phyloP scores from a whole-genome alignment of 2,113 vertebrate genomes.

The Gorilla gorilla region DNA sequence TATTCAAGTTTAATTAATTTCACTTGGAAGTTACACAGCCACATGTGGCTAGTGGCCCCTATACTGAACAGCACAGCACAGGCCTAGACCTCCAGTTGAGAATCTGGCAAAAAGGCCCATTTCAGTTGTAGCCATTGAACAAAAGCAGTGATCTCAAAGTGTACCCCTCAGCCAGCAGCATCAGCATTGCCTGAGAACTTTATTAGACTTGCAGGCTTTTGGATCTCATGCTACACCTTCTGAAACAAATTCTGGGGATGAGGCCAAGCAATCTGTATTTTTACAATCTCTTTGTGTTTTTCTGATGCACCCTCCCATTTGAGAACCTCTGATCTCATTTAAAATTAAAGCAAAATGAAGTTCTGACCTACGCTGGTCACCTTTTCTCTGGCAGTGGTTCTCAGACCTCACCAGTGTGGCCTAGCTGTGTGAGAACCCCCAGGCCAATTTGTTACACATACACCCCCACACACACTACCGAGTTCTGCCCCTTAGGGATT shows the following conservation, averaged over 20 bases:
- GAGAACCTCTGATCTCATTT: neutral
- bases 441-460: neutral
- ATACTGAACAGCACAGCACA: neutral
- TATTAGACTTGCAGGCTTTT: neutral
- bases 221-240: neutral
- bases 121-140: neutral
- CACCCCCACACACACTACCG: neutral
- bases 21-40: neutral
- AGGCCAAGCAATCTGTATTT: neutral
- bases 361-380: neutral
- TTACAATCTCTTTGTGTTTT: neutral
- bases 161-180: neutral
- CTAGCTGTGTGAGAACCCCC: neutral
- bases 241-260: neutral
- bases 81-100: neutral
- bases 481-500: neutral
- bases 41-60: neutral
- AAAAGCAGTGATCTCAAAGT: neutral
- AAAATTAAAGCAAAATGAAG: neutral
- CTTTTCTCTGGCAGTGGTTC: neutral
- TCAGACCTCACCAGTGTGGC: neutral
- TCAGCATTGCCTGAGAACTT: neutral
- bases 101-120: neutral
- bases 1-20: neutral
- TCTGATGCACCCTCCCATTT: neutral